Base-by-base conservation (phyloP, 2,113 vertebrate species). In the Pleuronectes platessa region DNA sequence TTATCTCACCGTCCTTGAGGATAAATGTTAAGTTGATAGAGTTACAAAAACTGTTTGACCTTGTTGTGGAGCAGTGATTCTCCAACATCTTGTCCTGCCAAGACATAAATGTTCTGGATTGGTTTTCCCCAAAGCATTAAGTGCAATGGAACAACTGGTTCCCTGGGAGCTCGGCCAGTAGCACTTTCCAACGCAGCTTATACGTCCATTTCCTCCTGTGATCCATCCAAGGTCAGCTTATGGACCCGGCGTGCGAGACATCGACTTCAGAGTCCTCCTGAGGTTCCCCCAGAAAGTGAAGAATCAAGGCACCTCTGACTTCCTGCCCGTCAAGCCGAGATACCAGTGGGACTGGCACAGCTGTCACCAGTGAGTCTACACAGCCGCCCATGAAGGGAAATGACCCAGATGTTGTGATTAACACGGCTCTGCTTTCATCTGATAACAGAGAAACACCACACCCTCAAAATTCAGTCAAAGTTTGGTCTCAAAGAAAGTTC, bases 271-370 rank as follows among this genome's bases (percentile, higher is more conserved):
- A 56, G 93, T 96, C 24, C 93, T 96, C 8, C 92, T 96, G 42
- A 92, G 95, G 10, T 96, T 96, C 78, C 95, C 95, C 1, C 95
- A 96, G 87, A 94, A 94, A 65, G 95, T 96, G 58, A 93, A 94
- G 84, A 96, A 96, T 78, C 94, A 93, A 78, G 95, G 95, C 8
- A 95, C 94, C 0, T 71, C 91, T 0, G 95, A 96, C 85, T 96
- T 96, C 84, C 94, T 96, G 3, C 95, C 95, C 0, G 82, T 94
- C 51, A 95, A 95, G 66, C 95, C 95, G 0, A 92, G 92, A 64
- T 92, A 95, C 61, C 90, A 94, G 75, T 96, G 95, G 95, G 95
- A 96, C 74, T 96, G 95, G 95, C 95, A 96, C 92, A 96, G 93
- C 89, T 96, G 95, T 77, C 95, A 96, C 83, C 95, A 95, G 95